Evolutionary conservation across 2,888 invertebrate species (phyloP).

Genomic region (Aricia artaxerxes): DNA sequence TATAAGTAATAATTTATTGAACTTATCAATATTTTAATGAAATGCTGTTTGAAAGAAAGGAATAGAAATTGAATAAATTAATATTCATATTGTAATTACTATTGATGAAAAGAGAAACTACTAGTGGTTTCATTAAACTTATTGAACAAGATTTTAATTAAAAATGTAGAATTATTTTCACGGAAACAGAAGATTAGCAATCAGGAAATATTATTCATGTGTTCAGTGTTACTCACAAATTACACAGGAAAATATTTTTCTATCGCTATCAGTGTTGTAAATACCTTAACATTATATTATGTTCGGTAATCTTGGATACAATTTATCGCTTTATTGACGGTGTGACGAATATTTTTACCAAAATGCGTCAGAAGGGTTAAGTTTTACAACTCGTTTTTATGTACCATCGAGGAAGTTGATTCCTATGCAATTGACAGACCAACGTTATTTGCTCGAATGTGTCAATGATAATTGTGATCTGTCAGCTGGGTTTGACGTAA

Average conservation of each 20-base stretch:
- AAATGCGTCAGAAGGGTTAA: too few species aligned
- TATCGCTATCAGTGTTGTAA: conserved; percentile 8
- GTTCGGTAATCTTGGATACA: conserved; percentile 7
- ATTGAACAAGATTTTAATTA: too few species aligned
- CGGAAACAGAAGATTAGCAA: background rate
- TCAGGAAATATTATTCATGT: conserved; percentile 11
- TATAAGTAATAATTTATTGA: background rate
- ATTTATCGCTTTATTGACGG: background rate
- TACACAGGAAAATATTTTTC: background rate
- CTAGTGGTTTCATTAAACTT: background rate
- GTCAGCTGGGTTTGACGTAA: too few species aligned
- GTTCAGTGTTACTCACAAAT: background rate
- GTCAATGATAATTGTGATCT: too few species aligned
- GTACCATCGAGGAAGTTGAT: too few species aligned
- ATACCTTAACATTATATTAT: conserved; percentile 3
- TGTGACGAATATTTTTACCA: conserved; percentile 13
- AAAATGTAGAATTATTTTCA: background rate
- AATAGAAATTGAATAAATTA: background rate
- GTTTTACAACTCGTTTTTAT: too few species aligned
- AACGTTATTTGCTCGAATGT: too few species aligned
- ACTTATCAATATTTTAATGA: background rate
- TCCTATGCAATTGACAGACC: too few species aligned
- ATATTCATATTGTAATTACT: background rate
- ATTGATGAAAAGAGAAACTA: background rate
- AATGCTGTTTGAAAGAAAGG: background rate